Evolutionary conservation across 2,113 vertebrate genomes (phyloP), one percentile per base, ranked within the genome.

Genomic region (Rhinopithecus roxellana): DNA sequence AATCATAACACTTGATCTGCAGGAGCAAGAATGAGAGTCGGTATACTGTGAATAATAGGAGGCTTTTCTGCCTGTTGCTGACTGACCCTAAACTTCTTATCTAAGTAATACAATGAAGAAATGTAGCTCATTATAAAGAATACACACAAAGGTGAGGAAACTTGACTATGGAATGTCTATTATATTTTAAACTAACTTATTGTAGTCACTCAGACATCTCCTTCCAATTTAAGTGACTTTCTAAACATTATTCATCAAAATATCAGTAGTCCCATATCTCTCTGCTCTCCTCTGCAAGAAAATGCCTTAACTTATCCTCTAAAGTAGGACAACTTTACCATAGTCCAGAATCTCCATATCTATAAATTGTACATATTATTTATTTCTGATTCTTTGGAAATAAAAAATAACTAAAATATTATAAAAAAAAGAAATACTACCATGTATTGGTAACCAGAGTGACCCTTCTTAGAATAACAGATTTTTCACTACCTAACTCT

Each of bases 71-170:
- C 82, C 52, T 55, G 48, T 80, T 97, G 11, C 1, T 35, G 27
- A 50, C 1, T 94, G 91, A 97, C 91, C 45, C 30, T 85, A 82
- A 97, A 98, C 55, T 94, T 98, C 91, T 93, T 92, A 92, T 95
- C 80, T 78, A n/a, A 92, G 90, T 94, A 94, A 89, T 91, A 84
- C 95, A 97, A 95, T 30, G 77, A 89, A 74, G 81, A 32, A n/a
- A 67, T 55, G 25, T 38, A 69, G 78, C 7, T 89, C 48, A 72
- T 90, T 82, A 89, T 74, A 35, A 80, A 82, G 61, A 64, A 48
- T 55, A n/a, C 90, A 87, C 52, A 59, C 48, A 82, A 92, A 69
- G 9, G 50, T 78, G 38, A 96, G 55, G 61, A 77, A 17, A 83
- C 50, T 64, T 43, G 77, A 89, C 25, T 83, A 3, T 43, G 8